These are phyloP conservation scores for Aspiorhynchus laticeps DNA, from an alignment of 2,113 vertebrate genomes.

Conservation along the genomic window DNA sequence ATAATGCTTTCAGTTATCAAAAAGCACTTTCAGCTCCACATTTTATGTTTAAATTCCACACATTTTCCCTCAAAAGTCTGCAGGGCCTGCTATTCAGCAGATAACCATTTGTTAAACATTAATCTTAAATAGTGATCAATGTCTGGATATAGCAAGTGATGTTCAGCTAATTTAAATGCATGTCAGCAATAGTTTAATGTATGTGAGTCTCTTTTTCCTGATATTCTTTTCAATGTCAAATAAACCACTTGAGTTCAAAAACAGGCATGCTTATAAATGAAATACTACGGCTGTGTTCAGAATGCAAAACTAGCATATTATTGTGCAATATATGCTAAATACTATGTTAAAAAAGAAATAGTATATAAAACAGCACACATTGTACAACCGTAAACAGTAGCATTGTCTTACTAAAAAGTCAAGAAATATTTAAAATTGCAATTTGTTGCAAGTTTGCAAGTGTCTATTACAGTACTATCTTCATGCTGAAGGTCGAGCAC, in stretches of 20 bases:
- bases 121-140: neutral
- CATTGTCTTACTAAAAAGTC: neutral
- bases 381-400: neutral
- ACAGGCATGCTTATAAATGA: neutral
- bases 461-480: neutral
- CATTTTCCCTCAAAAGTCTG: neutral
- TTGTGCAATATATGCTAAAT: conserved; percentile 1
- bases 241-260: neutral
- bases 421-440: neutral
- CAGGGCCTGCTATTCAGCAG: neutral
- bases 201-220: neutral
- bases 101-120: neutral
- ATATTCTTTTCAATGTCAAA: neutral
- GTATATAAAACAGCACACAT: neutral
- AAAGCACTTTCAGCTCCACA: neutral
- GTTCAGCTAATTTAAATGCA: conserved; percentile 49
- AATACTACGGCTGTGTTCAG: neutral
- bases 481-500: neutral
- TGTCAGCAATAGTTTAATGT: neutral
- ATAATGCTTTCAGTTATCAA: neutral
- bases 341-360: neutral
- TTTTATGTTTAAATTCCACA: neutral
- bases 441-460: no score
- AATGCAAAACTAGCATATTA: neutral
- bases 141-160: conserved; percentile 64